Evolutionary conservation across 2,888 invertebrate genomes (phyloP), one percentile per base, ranked within the genome.

Genomic region (Ophion costatus): DNA sequence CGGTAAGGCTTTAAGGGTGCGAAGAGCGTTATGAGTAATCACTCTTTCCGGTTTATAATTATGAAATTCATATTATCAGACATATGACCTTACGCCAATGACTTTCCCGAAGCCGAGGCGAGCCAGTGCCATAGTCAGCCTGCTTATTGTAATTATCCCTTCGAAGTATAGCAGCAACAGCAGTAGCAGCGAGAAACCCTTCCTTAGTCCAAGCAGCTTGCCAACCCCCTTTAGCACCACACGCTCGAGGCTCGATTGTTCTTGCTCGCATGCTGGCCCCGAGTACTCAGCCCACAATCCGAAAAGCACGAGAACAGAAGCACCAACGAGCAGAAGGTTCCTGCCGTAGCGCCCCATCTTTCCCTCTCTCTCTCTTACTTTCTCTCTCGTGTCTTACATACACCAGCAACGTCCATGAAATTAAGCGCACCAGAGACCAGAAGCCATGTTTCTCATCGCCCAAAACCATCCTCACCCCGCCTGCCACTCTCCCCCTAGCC

Each of bases 81-180:
- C 51, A 33, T 57, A 42, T 20, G 61, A 87, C 81, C 85, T 86
- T 91, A 88, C 89, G 87, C 83, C 87, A 88, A 87, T 88, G 90
- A 89, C 87, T 91, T 91, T 90, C 90, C 89, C 89, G 89, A 89
- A 87, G 86, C 87, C 86, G 74, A 83, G 87, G 74, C 86, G 84
- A 89, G 84, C 86, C 86, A 88, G 89, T 88, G 86, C 22, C 70
- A 70, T 38, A 57, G 71, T 71, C 89, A 87, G 88, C 87, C 89
- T 91, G 91, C 91, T 91, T 91, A 91, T 90, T 91, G 91, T 91
- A 91, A 91, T 91, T 91, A 91, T 91, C 91, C 91, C 89, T 89
- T 90, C 87, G 89, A 87, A 88, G 17, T 51, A 51, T 51, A 51
- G 88, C 90, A 89, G 87, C 87, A 85, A 80, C 61, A 70, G 71